Percentiles rank a stretch among this genome's conserved stretches.
Conservation (phyloP, 2,888 invertebrate species). For the Pyrgus malvae region DNA sequence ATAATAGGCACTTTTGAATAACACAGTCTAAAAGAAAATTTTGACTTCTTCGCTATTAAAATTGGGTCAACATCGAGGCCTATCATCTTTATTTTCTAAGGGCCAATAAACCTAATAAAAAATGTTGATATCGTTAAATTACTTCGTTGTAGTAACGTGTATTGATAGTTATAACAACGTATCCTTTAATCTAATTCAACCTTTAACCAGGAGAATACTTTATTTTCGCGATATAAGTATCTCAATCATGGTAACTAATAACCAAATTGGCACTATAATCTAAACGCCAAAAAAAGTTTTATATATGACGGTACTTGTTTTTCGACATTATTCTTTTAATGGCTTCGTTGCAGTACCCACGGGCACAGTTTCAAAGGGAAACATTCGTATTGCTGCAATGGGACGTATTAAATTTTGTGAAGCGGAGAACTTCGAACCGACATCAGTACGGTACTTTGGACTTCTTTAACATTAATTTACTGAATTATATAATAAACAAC, state of each 20-base stretch:
- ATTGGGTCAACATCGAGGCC: no score
- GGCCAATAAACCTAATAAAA: no score
- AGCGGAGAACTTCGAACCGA: constrained; percentile 56
- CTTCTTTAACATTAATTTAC: constrained; percentile 42
- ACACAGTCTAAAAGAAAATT: no score
- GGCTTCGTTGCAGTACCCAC: constrained; percentile 54
- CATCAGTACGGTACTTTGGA: constrained; percentile 48
- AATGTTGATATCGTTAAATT: no score
- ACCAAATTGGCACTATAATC: neutral
- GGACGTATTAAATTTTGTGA: constrained; percentile 71
- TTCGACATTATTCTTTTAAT: constrained; percentile 68
- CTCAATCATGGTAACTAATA: neutral
- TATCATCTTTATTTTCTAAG: no score
- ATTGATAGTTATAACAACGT: no score
- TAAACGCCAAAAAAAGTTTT: constrained; percentile 36
- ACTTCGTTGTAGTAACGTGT: no score
- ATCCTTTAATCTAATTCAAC: no score
- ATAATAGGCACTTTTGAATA: no score
- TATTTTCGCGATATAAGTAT: no score
- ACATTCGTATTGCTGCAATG: constrained; percentile 68
- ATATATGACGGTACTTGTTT: constrained; percentile 55
- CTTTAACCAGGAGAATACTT: no score
- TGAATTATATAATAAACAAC: constrained; percentile 19
- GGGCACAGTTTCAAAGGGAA: constrained; percentile 65
- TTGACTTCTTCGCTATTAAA: no score